Base-by-base conservation (phyloP, 2,113 vertebrate genomes). In the Podocnemis expansa region DNA sequence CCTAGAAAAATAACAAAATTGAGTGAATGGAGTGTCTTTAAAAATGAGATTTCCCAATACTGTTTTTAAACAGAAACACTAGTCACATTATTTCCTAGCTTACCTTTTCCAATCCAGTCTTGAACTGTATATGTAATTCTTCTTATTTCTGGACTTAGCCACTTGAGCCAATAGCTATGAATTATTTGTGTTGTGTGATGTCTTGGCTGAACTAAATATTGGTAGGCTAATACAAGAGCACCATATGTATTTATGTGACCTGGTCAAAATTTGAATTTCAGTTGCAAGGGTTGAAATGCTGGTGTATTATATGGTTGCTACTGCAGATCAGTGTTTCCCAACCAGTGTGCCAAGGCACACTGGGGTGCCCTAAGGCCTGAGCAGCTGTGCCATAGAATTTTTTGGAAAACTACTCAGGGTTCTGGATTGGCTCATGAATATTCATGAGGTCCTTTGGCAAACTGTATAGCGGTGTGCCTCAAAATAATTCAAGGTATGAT, bases 271-370 rank as follows among this genome's bases (percentile, higher is more conserved):
- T 19, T 8, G 47, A 84, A 31, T 43, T n/a, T 24, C 56, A 1
- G 51, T 84, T 29, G 85, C 21, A 2, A 0, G 31, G 43, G 67
- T 4, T 73, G 82, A n/a, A 2, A 6, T 14, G 38, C 86, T 75
- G 29, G 19, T 3, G 1, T 6, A 0, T 67, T 73, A 5, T 16
- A 25, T 4, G 1, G 27, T 67, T 63, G n/a, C 52, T 0, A 0
- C 0, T 3, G 47, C 45, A 2, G 5, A 47, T n/a, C n/a, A n/a
- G n/a, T n/a, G n/a, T n/a, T n/a, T n/a, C n/a, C n/a, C n/a, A n/a
- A n/a, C n/a, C n/a, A n/a, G n/a, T n/a, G n/a, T n/a, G n/a, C n/a
- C n/a, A n/a, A n/a, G n/a, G n/a, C n/a, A n/a, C n/a, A n/a, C n/a
- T n/a, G n/a, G n/a, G n/a, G n/a, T n/a, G n/a, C n/a, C n/a, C n/a